phyloP scores from a whole-genome alignment of 2,113 vertebrate genomes.

The Stigmatopora argus region DNA sequence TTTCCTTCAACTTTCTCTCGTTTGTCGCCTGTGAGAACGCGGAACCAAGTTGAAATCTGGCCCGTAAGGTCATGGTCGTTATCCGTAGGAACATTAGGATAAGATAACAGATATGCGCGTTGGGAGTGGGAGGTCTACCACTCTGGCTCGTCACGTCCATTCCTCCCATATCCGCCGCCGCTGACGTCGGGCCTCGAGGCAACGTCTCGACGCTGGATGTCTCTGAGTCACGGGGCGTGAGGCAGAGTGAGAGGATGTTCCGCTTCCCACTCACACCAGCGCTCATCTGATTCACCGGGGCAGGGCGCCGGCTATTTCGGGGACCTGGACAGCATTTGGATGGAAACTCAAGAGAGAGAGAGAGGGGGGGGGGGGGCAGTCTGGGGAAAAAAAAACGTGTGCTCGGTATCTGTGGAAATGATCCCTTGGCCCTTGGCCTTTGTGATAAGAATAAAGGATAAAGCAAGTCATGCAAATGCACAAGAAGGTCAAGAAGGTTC shows the following conservation, averaged over 20 bases:
- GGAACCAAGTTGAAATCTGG: not conserved
- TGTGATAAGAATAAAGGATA: no score
- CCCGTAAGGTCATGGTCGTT: not conserved
- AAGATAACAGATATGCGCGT: constrained; percentile 37
- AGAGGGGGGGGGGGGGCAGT: no score
- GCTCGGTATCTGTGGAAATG: no score
- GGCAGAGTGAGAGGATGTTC: constrained; percentile 28
- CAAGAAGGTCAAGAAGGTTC: constrained; percentile 36
- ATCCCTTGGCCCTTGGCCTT: no score
- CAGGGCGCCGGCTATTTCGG: not conserved
- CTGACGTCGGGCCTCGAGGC: constrained; percentile 42
- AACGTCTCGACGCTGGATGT: constrained; percentile 38
- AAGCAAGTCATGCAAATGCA: not conserved
- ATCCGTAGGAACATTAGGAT: constrained; percentile 3
- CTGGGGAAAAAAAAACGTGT: no score
- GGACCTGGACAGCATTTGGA: not conserved
- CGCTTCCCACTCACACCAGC: constrained; percentile 11
- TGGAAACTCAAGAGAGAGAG: no score
- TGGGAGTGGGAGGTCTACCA: constrained; percentile 48
- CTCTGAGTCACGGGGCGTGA: constrained; percentile 45
- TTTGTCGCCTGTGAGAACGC: not conserved
- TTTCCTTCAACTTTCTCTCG: not conserved
- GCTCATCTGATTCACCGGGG: not conserved
- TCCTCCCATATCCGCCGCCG: constrained; percentile 25
- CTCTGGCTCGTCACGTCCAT: constrained; percentile 43